Conservation (phyloP, 2,888 invertebrate species). For the Hemicrepidius hirtus region DNA sequence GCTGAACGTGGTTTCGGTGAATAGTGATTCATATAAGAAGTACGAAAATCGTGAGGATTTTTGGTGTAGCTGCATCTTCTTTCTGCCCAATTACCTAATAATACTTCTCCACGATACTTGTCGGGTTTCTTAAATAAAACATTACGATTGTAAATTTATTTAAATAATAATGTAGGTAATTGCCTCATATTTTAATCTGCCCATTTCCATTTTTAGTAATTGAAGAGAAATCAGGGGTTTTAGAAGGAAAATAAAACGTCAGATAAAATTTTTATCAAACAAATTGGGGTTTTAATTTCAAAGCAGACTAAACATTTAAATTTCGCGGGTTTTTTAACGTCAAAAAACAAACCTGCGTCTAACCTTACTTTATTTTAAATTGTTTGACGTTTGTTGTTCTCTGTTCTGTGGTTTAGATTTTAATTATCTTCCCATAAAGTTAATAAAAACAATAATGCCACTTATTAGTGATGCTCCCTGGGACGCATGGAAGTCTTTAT, state of each 20-base stretch:
- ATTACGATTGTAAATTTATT: too few relatives aligned
- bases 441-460: constrained; percentile 11
- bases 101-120: constrained; percentile 31
- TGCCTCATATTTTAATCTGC: constrained; percentile 20
- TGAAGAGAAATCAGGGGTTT: too few relatives aligned
- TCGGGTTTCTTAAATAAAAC: constrained; percentile 11
- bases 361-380: too few relatives aligned
- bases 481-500: constrained; percentile 41
- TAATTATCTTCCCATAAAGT: too few relatives aligned
- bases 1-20: constrained; percentile 34
- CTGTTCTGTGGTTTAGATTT: too few relatives aligned
- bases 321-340: too few relatives aligned
- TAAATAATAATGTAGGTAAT: background rate
- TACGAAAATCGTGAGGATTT: constrained; percentile 39
- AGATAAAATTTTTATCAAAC: too few relatives aligned
- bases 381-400: too few relatives aligned
- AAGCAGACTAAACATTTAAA: too few relatives aligned
- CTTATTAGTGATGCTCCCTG: background rate
- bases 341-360: background rate
- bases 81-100: constrained; percentile 46
- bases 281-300: too few relatives aligned
- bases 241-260: too few relatives aligned
- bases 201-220: constrained; percentile 1
- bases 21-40: constrained; percentile 32
- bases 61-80: constrained; percentile 24